Percentiles rank a stretch among this genome's conserved stretches.
Conservation (phyloP, 1,140 invertebrate genomes). For the Grapholita molesta region DNA sequence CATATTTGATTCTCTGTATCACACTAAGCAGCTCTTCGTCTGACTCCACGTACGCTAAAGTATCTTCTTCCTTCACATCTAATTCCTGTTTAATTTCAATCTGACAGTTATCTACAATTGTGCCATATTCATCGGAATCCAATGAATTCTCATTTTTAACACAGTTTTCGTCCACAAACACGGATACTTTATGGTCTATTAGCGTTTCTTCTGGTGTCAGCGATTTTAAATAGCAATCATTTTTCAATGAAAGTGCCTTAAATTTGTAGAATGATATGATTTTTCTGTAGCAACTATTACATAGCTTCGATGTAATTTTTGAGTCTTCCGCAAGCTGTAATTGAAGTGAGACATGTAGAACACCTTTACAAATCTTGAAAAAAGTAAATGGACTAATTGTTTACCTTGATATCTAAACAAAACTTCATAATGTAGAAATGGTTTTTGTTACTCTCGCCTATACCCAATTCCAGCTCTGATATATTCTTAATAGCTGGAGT, state of each 20-base stretch:
- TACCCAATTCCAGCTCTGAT: slow-evolving; percentile 32
- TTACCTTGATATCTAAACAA: slow-evolving; percentile 56
- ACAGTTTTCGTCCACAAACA: background rate
- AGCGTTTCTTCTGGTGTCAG: slow-evolving; percentile 2
- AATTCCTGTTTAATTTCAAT: slow-evolving; percentile 21
- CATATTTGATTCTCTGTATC: slow-evolving; percentile 56
- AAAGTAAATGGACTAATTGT: background rate
- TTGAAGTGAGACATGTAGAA: background rate
- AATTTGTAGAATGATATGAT: slow-evolving; percentile 52
- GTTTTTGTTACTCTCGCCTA: slow-evolving; percentile 34
- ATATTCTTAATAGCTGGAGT: slow-evolving; percentile 38
- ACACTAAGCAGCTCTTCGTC: slow-evolving; percentile 61
- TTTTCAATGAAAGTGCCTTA: slow-evolving; percentile 48
- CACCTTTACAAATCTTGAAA: background rate
- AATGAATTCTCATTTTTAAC: slow-evolving; percentile 24
- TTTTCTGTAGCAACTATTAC: slow-evolving; percentile 49
- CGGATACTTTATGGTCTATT: background rate
- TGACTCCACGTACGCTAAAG: slow-evolving; percentile 31
- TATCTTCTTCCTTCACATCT: slow-evolving; percentile 33
- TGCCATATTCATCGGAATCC: slow-evolving; percentile 8
- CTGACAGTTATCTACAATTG: background rate
- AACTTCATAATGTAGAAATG: slow-evolving; percentile 48
- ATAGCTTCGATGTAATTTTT: slow-evolving; percentile 46
- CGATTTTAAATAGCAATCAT: slow-evolving; percentile 41
- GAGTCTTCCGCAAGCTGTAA: slow-evolving; percentile 40